phyloP scores from a whole-genome alignment of 1,140 invertebrate genomes.

The Sipha flava region DNA sequence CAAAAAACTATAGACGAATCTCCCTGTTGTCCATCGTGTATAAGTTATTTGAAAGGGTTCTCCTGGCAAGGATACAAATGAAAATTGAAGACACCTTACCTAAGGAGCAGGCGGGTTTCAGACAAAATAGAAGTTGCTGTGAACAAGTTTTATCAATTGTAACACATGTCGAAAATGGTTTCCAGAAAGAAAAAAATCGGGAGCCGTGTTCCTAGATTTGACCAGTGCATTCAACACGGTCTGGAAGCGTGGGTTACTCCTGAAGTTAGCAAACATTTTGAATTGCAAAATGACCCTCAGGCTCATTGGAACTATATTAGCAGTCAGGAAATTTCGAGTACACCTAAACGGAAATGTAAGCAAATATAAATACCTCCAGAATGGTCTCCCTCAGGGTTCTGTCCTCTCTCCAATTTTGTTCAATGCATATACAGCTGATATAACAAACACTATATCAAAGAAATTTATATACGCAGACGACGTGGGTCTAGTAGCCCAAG shows the following conservation, averaged over 20 bases:
- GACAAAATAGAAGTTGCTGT: too few species aligned
- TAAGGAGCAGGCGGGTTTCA: too few species aligned
- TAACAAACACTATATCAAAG: background rate
- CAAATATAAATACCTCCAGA: constrained; percentile 2
- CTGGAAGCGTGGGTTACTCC: constrained; percentile 3
- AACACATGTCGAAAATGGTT: too few species aligned
- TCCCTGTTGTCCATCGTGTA: too few species aligned
- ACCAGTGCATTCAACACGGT: constrained; percentile 5
- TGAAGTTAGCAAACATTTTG: constrained; percentile 3
- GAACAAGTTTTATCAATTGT: too few species aligned
- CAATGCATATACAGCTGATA: background rate
- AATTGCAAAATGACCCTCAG: background rate
- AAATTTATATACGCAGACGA: background rate
- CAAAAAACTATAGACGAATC: too few species aligned
- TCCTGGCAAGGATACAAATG: too few species aligned
- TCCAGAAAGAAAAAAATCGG: too few species aligned
- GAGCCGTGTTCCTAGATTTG: background rate
- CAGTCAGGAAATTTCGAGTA: background rate
- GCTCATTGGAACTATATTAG: background rate
- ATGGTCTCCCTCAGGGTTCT: constrained; percentile 5
- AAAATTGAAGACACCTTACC: too few species aligned
- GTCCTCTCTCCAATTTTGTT: background rate
- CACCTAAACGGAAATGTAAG: too few species aligned
- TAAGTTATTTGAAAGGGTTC: too few species aligned
- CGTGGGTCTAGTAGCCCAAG: background rate